Base-by-base conservation (phyloP, 2,888 invertebrate genomes). In the Drosophila demipolita region DNA sequence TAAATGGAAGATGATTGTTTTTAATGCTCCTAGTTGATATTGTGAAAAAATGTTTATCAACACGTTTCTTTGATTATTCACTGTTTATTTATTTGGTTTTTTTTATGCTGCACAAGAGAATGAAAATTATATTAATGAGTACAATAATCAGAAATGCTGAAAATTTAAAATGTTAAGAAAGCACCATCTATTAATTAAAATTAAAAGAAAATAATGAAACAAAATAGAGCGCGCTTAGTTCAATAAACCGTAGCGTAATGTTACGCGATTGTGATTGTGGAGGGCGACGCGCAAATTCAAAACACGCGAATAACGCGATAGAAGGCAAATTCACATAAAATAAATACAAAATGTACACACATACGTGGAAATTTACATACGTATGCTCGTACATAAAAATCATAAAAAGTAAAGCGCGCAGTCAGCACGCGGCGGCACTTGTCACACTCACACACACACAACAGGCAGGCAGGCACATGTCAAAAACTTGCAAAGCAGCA, bases 281-380 rank as follows among this genome's bases (percentile, higher is more conserved):
- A 11, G 32, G 63, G 36, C 35, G 32, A 17, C 52, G 59, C 66
- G 61, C 55, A 32, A 66, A 73, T 68, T 69, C 73, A 80, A 80
- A 87, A 86, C 79, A 88, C 90, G 89, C 89, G 84, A 88, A 86
- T 83, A 52, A 65, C 73, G 55, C 67, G 67, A 57, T 78, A 69
- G 81, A 88, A 87, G 73, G 80, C 75, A 80, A 88, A 80, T 82
- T 82, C 85, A 85, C 75, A 85, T 73, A 80, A 85, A 83, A 87
- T 83, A 86, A 83, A 88, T 78, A 88, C 72, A 66, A 74, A 75
- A 82, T 66, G 74, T 45, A 52, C 63, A 50, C 36, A 64, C 58
- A 64, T 65, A 63, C 23, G 15, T 20, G 12, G 9, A 33, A 52
- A 58, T 40, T 57, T 42, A 63, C 54, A 64, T 57, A 64, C 55